phyloP scores from a whole-genome alignment of 2,888 invertebrate species.

The Drosophila multiciliata region DNA sequence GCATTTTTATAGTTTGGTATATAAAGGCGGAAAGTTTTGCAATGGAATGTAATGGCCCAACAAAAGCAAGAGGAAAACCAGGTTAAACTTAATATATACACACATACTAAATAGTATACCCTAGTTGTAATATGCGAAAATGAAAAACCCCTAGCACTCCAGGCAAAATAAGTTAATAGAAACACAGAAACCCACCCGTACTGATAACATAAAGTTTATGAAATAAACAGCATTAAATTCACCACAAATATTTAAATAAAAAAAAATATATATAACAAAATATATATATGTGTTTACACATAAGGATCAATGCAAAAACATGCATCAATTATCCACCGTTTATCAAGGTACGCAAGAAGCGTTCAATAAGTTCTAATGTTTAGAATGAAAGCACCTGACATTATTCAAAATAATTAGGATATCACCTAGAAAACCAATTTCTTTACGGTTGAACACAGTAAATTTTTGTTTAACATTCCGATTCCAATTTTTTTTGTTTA shows the following conservation, averaged over 20 bases:
- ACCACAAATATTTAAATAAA: slow-evolving; percentile 20
- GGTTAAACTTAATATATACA: slow-evolving; percentile 51
- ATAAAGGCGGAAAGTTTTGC: slow-evolving; percentile 20
- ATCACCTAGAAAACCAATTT: background rate
- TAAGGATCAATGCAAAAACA: slow-evolving; percentile 25
- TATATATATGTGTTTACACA: slow-evolving; percentile 25
- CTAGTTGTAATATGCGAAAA: slow-evolving; percentile 27
- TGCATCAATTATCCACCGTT: slow-evolving; percentile 50
- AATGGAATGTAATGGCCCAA: slow-evolving; percentile 26
- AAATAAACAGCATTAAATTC: slow-evolving; percentile 47
- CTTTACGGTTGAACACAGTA: background rate
- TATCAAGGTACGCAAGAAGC: slow-evolving; percentile 21
- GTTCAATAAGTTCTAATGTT: slow-evolving; percentile 30
- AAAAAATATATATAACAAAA: slow-evolving; percentile 7
- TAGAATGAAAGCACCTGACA: slow-evolving; percentile 43
- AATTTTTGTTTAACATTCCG: slow-evolving; percentile 3
- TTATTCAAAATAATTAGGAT: slow-evolving; percentile 15
- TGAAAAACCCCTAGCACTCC: slow-evolving; percentile 38
- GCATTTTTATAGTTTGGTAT: slow-evolving; percentile 67
- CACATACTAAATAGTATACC: slow-evolving; percentile 11
- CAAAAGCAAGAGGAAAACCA: slow-evolving; percentile 68
- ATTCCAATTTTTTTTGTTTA: background rate
- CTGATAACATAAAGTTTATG: slow-evolving; percentile 72
- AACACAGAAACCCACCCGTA: slow-evolving; percentile 72
- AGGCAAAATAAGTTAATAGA: slow-evolving; percentile 44